Base-by-base conservation (phyloP, 2,797 vertebrate species). In the Sarcoramphus papa region DNA sequence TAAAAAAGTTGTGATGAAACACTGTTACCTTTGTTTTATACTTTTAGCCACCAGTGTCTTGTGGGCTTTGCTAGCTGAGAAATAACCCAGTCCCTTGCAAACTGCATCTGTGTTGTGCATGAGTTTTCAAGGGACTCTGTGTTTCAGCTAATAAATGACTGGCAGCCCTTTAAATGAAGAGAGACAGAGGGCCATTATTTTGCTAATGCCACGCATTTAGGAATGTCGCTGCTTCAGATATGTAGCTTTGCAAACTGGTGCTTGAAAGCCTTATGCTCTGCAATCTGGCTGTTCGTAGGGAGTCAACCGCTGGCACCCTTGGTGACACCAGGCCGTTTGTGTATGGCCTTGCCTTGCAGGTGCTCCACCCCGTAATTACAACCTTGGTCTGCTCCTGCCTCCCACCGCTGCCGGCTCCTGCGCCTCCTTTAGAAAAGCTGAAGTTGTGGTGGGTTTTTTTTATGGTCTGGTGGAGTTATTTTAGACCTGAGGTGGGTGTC, bases 171-270 rank as follows among this genome's bases (percentile, higher is more conserved):
- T 85, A 95, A 77, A 88, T 54, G 41, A 56, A 30, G 47, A 74
- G 62, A 68, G 82, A 91, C 88, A 96, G 92, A 92, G 73, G 82
- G 45, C 50, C 69, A 92, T 97, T 95, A 81, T 95, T 96, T 93
- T 76, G 59, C 68, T 85, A 60, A 64, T 84, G 70, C 88, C 64
- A 87, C 10, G 37, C 50, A 15, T 74, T 63, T 62, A 69, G 70
- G 90, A 95, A 74, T 24, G 23, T 75, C 3, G 13, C 35, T 91
- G 70, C 77, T 85, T 86, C 78, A 78, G 77, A 84, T 75, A 17
- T 0, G 24, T 31, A 14, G 83, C 79, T 92, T 59, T 97, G 81
- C 69, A 53, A 60, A 48, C 48, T 75, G 63, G 45, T 72, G 70
- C 81, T 88, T 74, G 62, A 57, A 47, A 50, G 43, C 51, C 18